Evolutionary conservation across 2,113 vertebrate genomes (phyloP).

Genomic region (Lampris incognitus): DNA sequence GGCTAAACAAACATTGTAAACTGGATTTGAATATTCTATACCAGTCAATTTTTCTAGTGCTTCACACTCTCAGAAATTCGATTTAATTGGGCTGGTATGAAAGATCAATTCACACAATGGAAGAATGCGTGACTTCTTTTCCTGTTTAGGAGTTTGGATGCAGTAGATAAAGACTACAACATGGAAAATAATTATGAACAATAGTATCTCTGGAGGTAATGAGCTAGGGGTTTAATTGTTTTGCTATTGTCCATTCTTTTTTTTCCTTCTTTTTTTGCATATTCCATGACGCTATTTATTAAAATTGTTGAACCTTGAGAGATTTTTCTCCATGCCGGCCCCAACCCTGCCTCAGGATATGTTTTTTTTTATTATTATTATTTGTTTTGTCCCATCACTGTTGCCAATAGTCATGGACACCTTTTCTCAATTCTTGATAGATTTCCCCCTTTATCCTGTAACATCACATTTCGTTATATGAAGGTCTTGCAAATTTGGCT

Average conservation of each 20-base stretch:
- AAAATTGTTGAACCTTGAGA: slow-evolving; percentile 69
- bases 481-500: slow-evolving; percentile 56
- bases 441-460: slow-evolving; percentile 46
- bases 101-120: slow-evolving; percentile 2
- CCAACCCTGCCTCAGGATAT: slow-evolving; percentile 63
- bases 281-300: slow-evolving; percentile 80
- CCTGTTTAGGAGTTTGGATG: slow-evolving; percentile 68
- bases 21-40: slow-evolving; percentile 39
- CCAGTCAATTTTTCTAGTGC: slow-evolving; percentile 1
- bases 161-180: slow-evolving; percentile 59
- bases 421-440: slow-evolving; percentile 50
- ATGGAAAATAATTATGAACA: slow-evolving; percentile 46
- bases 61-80: slow-evolving; percentile 35
- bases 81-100: slow-evolving; percentile 30
- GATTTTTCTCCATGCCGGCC: slow-evolving; percentile 78
- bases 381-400: slow-evolving; percentile 56
- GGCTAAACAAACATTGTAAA: slow-evolving; percentile 27
- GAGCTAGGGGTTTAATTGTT: slow-evolving; percentile 53
- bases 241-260: slow-evolving; percentile 28
- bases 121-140: slow-evolving; percentile 8
- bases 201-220: slow-evolving; percentile 61
- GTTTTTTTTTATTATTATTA: slow-evolving; percentile 34
- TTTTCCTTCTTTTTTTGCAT: slow-evolving; percentile 68
- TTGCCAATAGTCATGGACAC: slow-evolving; percentile 71
- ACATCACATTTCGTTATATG: slow-evolving; percentile 34